Evolutionary conservation across 2,113 vertebrate genomes (phyloP), one percentile per base, ranked within the genome.

Genomic region (Ornithorhynchus anatinus): DNA sequence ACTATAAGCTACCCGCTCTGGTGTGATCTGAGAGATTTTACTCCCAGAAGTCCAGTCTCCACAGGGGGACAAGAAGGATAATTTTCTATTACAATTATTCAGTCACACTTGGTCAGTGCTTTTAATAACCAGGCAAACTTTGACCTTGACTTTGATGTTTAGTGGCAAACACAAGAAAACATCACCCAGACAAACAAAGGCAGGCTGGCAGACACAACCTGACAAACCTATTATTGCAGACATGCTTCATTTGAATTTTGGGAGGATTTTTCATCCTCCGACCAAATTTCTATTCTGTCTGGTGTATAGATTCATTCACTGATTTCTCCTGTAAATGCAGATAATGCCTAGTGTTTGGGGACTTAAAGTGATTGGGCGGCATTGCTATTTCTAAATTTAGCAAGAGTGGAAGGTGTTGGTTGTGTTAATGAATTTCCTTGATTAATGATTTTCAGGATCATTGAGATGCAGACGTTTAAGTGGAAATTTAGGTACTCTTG

Each of bases 341-440:
- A 47, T 59, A 17, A 78, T 23, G 22, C 3, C 19, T 59, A 40
- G 4, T 54, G 20, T 1, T 6, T 38, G 44, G 33, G 68, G 6
- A 51, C 6, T 5, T 75, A 43, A 20, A 37, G 31, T 3, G 37
- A 32, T 8, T 39, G 15, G 70, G 35, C 5, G 69, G 31, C 40
- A 54, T 4, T 61, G 53, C 45, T 54, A 5, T 44, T 58, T 27
- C 9, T 74, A 67, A 48, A 85, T 68, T 61, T 54, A 58, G 33
- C 43, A 53, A 16, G 59, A 80, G 75, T 69, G 0, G 9, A 70
- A 75, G 25, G 1, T 79, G 3, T 66, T 82, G 75, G 56, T 59
- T 59, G 6, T 5, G 44, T 5, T 72, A 68, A 62, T 75, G 53
- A 59, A 39, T 84, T 64, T 85, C 80, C 5, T 16, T 77, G 80